Conservation (phyloP, 1,140 invertebrate species). For the Drosophila nigromelanica region DNA sequence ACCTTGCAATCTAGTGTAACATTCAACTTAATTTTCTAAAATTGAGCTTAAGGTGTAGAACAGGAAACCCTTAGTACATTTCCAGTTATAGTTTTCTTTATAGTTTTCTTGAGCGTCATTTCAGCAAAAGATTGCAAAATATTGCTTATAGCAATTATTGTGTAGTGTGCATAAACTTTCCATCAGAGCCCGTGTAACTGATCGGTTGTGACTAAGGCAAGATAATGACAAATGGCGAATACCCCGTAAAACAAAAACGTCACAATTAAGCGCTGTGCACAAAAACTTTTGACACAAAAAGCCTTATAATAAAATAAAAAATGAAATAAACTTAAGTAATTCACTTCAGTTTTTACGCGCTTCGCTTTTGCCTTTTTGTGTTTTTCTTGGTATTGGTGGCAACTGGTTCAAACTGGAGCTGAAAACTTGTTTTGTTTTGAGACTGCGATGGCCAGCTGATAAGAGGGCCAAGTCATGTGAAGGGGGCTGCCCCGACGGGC, state of each 20-base stretch:
- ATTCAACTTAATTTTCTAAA: not conserved
- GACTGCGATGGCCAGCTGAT: constrained; percentile 41
- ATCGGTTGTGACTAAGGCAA: constrained; percentile 13
- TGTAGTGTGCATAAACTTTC: constrained; percentile 1
- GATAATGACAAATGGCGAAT: not conserved
- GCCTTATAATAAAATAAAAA: not conserved
- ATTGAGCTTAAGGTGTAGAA: not conserved
- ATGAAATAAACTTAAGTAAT: not conserved
- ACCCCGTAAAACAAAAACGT: not conserved
- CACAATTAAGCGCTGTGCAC: constrained; percentile 10
- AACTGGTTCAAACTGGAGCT: constrained; percentile 46
- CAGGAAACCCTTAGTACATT: too few relatives aligned
- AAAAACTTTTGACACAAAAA: too few relatives aligned
- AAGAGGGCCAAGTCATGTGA: constrained; percentile 36
- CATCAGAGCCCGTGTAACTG: constrained; percentile 2
- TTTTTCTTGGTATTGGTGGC: not conserved
- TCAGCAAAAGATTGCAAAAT: not conserved
- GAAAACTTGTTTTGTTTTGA: constrained; percentile 31
- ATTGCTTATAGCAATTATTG: constrained; percentile 1
- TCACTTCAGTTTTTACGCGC: constrained; percentile 6
- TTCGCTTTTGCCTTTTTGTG: constrained; percentile 5
- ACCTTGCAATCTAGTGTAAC: not conserved
- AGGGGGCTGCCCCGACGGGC: constrained; percentile 4
- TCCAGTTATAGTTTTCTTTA: too few relatives aligned
- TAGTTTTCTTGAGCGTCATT: too few relatives aligned